A percentile compares a stretch with the other conserved stretches of the same genome.
Evolutionary conservation across 2,113 vertebrate genomes (phyloP).

Genomic region (Loxodonta africana): DNA sequence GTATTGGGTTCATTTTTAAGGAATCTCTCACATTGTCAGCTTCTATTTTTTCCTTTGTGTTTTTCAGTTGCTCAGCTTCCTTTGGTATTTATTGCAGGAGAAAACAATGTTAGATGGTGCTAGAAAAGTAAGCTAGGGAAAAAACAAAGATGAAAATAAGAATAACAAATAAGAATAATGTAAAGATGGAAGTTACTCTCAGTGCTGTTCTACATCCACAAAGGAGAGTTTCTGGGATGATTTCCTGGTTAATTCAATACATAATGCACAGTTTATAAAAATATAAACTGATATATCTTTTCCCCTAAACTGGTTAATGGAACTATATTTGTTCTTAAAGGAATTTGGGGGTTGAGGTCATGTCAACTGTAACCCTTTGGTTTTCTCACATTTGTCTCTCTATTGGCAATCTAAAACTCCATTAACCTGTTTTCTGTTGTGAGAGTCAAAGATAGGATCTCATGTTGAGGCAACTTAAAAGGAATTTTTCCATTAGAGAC

Average conservation of each 20-base stretch:
- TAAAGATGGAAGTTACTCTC: neutral
- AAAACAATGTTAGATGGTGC: conserved; percentile 22
- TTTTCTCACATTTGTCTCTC: conserved; percentile 25
- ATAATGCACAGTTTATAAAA: neutral
- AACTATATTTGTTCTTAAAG: conserved; percentile 21
- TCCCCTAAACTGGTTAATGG: conserved; percentile 31
- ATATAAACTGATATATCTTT: neutral
- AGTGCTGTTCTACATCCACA: neutral
- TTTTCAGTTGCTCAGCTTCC: conserved; percentile 41
- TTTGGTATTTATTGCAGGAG: conserved; percentile 32
- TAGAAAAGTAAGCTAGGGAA: conserved; percentile 7
- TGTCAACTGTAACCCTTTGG: neutral
- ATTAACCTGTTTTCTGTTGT: conserved; percentile 12
- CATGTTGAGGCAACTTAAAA: conserved; percentile 17
- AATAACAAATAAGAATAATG: neutral
- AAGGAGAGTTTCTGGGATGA: neutral
- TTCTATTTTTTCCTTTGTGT: conserved; percentile 55
- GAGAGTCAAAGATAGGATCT: conserved; percentile 28
- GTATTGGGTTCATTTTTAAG: conserved; percentile 33
- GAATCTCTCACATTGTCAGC: neutral
- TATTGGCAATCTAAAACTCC: neutral
- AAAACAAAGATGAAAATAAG: conserved; percentile 49
- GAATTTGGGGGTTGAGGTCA: conserved; percentile 9
- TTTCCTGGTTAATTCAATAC: neutral
- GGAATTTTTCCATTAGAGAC: conserved; percentile 22